Base-by-base conservation (phyloP, 30 jellyfish, hydroid and myxozoan species). In the Euphysa ruthae region DNA sequence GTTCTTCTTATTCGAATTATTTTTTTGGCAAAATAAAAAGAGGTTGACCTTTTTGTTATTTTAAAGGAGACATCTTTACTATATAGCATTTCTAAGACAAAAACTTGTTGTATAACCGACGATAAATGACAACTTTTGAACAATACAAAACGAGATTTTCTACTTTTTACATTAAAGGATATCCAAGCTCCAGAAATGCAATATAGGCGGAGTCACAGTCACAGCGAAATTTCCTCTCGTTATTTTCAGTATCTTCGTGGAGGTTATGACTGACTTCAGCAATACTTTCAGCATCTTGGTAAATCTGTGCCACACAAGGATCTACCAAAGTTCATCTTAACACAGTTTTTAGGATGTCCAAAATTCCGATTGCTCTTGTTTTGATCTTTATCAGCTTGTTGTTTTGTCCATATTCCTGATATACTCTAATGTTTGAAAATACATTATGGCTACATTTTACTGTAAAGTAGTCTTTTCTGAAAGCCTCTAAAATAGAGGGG, bases 391-490 rank as follows among this genome's bases (percentile, higher is more conserved):
- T 64, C 22, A 71, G 19, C 58, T 71, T 71, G 25, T 71, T 71
- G 35, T 71, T 71, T 28, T 55, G 79, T 35, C 35, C 84, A 56
- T 71, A 58, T 0, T 71, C 82, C 24, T 69, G 82, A 44, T 69
- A 71, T 1, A 12, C 73, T 0, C 50, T 4, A 1, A 69, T 49
- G 61, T 29, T 24, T 4, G 82, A 69, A 49, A 69, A 69, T 32
- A 23, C 21, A 14, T 32, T 54, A 33, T 69, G 31, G 24, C 79
- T 51, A 35, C 55, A 49, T 31, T 30, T 25, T 29, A 69, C 79
- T 20, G 49, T 55, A 55, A 69, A 69, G 5, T 24, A n/a, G 27
- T 62, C 82, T 16, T 66, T 44, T 52, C 4, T 66, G 30, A 66
- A 66, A 10, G 25, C 75, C 8, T 49, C 18, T 24, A 19, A 44